Evolutionary conservation across 92 coral and sea anemone genomes (phyloP), one percentile per base, ranked within the genome.

Genomic region (Nematostella vectensis): DNA sequence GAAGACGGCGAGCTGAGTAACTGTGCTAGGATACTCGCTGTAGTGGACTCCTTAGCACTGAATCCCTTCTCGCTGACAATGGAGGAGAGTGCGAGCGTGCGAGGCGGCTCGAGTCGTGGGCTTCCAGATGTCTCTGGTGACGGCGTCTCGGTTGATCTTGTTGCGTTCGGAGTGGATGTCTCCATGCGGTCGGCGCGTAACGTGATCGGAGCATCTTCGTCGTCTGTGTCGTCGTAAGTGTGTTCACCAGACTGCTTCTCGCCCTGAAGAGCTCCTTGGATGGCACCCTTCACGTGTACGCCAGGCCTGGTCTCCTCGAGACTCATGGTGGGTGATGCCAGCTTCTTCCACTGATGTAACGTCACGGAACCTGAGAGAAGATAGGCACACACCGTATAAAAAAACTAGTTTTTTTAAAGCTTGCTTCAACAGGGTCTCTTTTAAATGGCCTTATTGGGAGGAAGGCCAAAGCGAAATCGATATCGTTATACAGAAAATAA

Each of bases 201-300:
- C 60, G 50, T 43, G 47, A 85, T 56, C 36, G 88, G 79, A 18
- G 40, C 88, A 31, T 78, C 81, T 37, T 85, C 84, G 27, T 79
- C 94, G 49, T 63, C 74, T 36, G 8, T 15, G 9, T 11, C 23
- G 23, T 78, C 85, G 54, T 69, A 70, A n/a, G 47, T 70, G 11
- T 51, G 74, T 44, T 58, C 72, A 29, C 48, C 71, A 3, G 54
- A 63, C 4, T 53, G 53, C 47, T 18, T 52, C 43, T 57, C 55
- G 13, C 57, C 65, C 11, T 57, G 65, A 38, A 36, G 57, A 22
- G 62, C 17, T 15, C 40, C 36, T 31, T 58, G 65, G 4, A 72
- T 59, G 66, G 77, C 87, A 1, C 99, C 99, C 54, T 93, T 87
- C 6, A 93, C 96, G 67, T 79, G 99, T 26, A 93, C 99, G 47